Evolutionary conservation across 1,140 invertebrate species (phyloP), one percentile per base, ranked within the genome.

Genomic region (Trichonephila clavipes): DNA sequence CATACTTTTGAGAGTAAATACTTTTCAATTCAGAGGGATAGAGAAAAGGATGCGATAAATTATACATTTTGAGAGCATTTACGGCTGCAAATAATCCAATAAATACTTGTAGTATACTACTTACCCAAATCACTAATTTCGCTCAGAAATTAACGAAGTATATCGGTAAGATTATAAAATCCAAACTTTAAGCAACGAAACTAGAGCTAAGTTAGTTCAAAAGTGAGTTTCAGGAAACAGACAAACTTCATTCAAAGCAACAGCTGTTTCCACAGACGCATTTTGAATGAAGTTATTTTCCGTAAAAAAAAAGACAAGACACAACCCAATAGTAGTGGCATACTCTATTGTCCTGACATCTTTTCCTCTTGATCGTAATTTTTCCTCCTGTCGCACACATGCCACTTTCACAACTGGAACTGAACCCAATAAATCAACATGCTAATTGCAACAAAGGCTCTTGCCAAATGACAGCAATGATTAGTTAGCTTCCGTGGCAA

Each of bases 321-420:
- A 28, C 72, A 34, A 5, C 34, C 14, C 18, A 77, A 77, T 77
- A 77, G 72, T 77, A 77, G 28, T 77, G 24, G 24, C 72, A 40
- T 40, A 28, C 72, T 28, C 66, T 4, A 77, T 77, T 77, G 72
- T 77, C 34, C 72, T 77, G 72, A 77, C 72, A 77, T 34, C 72
- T 77, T 77, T 77, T 77, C 72, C 72, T 77, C 24, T 19, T 77
- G 28, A 77, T 77, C 72, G 28, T 77, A 77, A 40, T 40, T 77
- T 69, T 77, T 77, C 72, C 72, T 77, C 28, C 72, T 24, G 66
- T 24, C 66, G n/a, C 66, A 69, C 66, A 77, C 72, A 77, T 18
- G 72, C 24, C 28, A 16, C 24, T 34, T 40, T 77, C 24, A 77
- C 72, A 77, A 77, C 72, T 77, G 72, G 16, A 40, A 34, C 28